Evolutionary conservation across 2,113 vertebrate genomes (phyloP).

Genomic region (Corvus hawaiiensis): DNA sequence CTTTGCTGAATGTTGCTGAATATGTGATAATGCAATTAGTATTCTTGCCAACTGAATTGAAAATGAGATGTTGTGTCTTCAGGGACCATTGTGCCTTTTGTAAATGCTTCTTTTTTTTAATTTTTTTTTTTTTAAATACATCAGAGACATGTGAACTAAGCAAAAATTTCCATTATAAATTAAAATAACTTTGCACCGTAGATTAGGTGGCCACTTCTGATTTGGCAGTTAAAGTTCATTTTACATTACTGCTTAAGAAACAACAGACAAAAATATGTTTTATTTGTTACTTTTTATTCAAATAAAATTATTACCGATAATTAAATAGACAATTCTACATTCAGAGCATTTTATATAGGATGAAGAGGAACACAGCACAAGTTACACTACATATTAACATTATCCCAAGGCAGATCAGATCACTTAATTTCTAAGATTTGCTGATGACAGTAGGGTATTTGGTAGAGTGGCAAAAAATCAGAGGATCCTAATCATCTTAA

Average conservation of each 20-base stretch:
- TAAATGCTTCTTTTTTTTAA: constrained; percentile 17
- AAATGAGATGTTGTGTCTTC: constrained; percentile 69
- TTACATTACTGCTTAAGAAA: neutral
- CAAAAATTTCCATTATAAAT: constrained; percentile 55
- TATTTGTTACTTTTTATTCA: neutral
- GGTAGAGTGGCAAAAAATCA: constrained; percentile 17
- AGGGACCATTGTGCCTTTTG: constrained; percentile 41
- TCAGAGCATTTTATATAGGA: neutral
- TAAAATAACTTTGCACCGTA: constrained; percentile 52
- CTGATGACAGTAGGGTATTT: constrained; percentile 46
- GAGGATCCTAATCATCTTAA: constrained; percentile 34
- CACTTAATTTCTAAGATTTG: constrained; percentile 23
- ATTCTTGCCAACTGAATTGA: constrained; percentile 71
- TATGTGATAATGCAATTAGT: constrained; percentile 76
- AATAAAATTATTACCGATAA: neutral
- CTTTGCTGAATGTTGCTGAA: constrained; percentile 71
- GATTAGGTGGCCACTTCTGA: constrained; percentile 32
- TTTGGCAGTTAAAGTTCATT: constrained; percentile 16
- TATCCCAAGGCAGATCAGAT: neutral
- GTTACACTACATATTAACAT: neutral
- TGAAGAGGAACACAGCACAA: neutral
- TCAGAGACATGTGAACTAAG: constrained; percentile 50
- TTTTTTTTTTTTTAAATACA: constrained; percentile 31
- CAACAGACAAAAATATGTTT: neutral
- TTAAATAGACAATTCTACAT: neutral